These are phyloP conservation scores for Gavialis gangeticus DNA, from an alignment of 2,113 vertebrate genomes.

Conservation along the genomic window DNA sequence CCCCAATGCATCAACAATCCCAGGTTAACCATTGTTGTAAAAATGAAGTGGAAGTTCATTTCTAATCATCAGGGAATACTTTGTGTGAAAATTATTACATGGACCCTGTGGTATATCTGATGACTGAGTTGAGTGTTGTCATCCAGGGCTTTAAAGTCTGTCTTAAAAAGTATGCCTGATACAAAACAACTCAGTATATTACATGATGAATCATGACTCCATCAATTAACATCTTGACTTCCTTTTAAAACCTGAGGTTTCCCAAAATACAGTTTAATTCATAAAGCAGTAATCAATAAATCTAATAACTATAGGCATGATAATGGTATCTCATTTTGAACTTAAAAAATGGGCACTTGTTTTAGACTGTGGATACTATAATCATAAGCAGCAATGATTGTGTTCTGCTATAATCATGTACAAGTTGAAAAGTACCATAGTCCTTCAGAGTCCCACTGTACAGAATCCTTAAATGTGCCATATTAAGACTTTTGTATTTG, in stretches of 20 bases:
- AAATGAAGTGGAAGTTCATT: neutral
- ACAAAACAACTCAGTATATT: neutral
- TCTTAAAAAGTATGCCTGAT: neutral
- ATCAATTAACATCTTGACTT: neutral
- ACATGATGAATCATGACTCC: neutral
- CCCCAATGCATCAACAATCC: neutral
- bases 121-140: neutral
- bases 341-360: neutral
- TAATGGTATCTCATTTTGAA: neutral
- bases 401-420: neutral
- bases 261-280: neutral
- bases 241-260: neutral
- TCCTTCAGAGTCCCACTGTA: neutral
- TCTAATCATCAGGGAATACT: neutral
- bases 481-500: neutral
- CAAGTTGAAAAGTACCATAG: slow-evolving; percentile 7
- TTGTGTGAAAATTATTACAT: neutral
- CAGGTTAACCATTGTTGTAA: neutral
- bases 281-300: neutral
- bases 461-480: neutral
- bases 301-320: neutral
- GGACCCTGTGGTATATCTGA: neutral
- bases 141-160: neutral
- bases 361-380: neutral
- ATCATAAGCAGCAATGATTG: neutral